These are phyloP conservation scores for Tetanocera ferruginea DNA, from an alignment of 2,888 invertebrate species.

Conservation along the genomic window DNA sequence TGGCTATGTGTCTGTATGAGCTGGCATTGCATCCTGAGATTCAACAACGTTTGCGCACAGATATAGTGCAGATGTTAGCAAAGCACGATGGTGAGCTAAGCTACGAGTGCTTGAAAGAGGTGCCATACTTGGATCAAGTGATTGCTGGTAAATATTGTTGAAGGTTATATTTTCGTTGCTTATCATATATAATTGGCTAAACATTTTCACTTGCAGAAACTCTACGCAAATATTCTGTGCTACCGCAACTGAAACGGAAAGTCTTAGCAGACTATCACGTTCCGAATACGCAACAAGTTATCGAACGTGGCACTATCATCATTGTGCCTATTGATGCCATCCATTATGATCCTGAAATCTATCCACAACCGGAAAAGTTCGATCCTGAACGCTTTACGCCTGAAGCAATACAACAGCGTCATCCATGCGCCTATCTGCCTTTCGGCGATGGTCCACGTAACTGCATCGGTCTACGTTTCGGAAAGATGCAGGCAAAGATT, in stretches of 20 bases:
- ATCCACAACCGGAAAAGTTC: constrained; percentile 73
- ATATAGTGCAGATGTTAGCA: constrained; percentile 66
- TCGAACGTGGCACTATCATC: constrained; percentile 50
- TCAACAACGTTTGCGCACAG: constrained; percentile 69
- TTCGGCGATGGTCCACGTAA: no score
- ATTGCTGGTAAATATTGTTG: constrained; percentile 63
- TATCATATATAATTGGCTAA: no score
- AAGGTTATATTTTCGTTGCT: no score
- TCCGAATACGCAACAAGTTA: constrained; percentile 50
- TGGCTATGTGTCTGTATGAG: constrained; percentile 72
- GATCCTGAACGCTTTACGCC: constrained; percentile 74
- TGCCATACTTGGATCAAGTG: constrained; percentile 71
- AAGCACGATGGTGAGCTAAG: constrained; percentile 65
- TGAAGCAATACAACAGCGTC: constrained; percentile 71
- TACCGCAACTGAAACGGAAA: constrained; percentile 52
- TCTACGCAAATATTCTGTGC: constrained; percentile 72
- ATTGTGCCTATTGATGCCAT: constrained; percentile 72
- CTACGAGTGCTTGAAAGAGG: constrained; percentile 70
- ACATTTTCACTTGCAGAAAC: no score
- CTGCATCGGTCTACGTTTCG: no score
- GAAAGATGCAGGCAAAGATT: constrained; percentile 60
- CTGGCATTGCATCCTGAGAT: constrained; percentile 70
- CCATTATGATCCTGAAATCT: constrained; percentile 72
- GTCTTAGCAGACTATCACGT: constrained; percentile 58
- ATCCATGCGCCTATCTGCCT: no score